Evolutionary conservation across 1,140 invertebrate genomes (phyloP), one percentile per base, ranked within the genome.

Genomic region (Drosophila saltans): DNA sequence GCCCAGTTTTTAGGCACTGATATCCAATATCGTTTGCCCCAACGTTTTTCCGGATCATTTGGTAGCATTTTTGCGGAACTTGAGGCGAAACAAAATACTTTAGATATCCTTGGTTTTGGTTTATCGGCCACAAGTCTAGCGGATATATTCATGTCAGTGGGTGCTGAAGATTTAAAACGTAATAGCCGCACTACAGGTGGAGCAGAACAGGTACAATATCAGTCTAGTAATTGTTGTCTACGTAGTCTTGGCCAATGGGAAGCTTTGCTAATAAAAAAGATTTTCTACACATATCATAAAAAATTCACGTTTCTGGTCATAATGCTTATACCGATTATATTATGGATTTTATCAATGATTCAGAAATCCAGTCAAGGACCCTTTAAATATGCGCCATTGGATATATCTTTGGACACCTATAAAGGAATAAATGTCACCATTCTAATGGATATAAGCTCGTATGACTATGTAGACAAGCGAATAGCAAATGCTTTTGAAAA

Each of bases 91-190:
- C 48, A 33, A 40, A 26, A 39, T 1, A 3, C 33, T 24, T 8
- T 68, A 8, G 30, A 71, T 56, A 10, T 59, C 1, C 58, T 71
- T 63, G 97, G 96, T 86, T 98, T 97, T 91, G 97, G 97, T 0
- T 95, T 98, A 0, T 97, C 97, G 11, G 97, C 98, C 96, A 97
- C 97, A 8, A 97, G 97, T 1, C 91, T 98, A 33, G 97, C 98
- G 91, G 97, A 98, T 91, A 97, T 97, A 28, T 95, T 94, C 71
- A 72, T 72, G 70, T 33, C 11, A 0, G 52, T 48, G 2, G 70
- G 70, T 1, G 48, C 66, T 2, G 71, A 73, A 33, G 43, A 71
- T 5, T 2, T 10, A 1, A 8, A 9, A 1, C 3, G 28, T 0
- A 30, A 30, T 16, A 16, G 16, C 16, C 16, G 16, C 16, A 16